A percentile compares a stretch with the other conserved stretches of the same genome.
Evolutionary conservation across 2,113 vertebrate species (phyloP).

Genomic region (Gymnogyps californianus): DNA sequence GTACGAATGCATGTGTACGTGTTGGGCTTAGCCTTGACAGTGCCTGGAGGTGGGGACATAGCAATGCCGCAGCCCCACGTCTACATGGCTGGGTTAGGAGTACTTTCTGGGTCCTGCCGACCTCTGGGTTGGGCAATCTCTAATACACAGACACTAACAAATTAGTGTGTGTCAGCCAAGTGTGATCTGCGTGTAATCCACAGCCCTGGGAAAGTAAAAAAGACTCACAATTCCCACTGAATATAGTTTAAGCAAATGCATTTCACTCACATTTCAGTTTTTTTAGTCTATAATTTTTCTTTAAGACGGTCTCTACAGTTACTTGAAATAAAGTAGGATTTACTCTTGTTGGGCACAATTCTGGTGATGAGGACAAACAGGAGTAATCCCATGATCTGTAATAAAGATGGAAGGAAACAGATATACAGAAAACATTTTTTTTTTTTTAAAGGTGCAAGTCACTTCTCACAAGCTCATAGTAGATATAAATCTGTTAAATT

Average conservation of each 20-base stretch:
- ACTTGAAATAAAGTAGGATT: background rate
- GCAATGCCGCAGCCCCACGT: too few relatives aligned
- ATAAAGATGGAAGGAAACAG: background rate
- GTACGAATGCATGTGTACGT: rapidly evolving
- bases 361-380: background rate
- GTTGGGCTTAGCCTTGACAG: background rate
- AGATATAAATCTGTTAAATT: background rate
- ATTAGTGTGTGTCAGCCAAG: background rate
- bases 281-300: background rate
- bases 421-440: background rate
- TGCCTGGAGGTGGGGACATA: background rate
- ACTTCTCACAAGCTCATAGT: background rate
- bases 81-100: background rate
- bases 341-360: background rate
- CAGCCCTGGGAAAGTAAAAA: background rate
- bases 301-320: background rate
- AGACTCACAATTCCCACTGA: background rate
- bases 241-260: background rate
- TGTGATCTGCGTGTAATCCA: background rate
- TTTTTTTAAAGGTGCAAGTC: background rate
- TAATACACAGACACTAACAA: background rate
- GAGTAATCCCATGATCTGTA: background rate
- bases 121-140: background rate
- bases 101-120: rapidly evolving
- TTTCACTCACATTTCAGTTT: background rate